Conservation (phyloP, 2,113 vertebrate genomes). For the Nanorana parkeri region DNA sequence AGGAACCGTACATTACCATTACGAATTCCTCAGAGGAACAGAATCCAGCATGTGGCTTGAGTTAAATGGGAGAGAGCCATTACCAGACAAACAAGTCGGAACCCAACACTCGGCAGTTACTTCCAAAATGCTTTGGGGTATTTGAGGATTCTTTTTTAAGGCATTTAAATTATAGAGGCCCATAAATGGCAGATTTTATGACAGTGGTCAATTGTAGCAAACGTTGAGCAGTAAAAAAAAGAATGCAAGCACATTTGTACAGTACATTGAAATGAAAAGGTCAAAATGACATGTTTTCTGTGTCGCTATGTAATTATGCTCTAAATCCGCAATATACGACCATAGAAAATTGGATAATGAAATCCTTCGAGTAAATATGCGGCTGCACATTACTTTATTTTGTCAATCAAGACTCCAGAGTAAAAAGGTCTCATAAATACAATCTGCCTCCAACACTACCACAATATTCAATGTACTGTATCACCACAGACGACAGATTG, state of each 20-base stretch:
- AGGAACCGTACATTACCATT: constrained; percentile 22
- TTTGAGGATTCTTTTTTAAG: constrained; percentile 19
- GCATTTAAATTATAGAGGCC: constrained; percentile 50
- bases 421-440: neutral
- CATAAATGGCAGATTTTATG: constrained; percentile 26
- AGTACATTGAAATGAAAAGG: constrained; percentile 10
- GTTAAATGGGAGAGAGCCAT: constrained; percentile 1
- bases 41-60: constrained; percentile 5
- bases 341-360: constrained; percentile 36
- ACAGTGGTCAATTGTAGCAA: neutral
- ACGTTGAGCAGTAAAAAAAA: neutral
- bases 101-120: neutral
- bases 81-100: constrained; percentile 20
- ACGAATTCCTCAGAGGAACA: neutral
- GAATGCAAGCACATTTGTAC: neutral
- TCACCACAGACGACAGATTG: no score
- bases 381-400: constrained; percentile 21
- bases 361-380: constrained; percentile 21
- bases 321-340: constrained; percentile 20
- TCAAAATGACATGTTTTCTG: constrained; percentile 39
- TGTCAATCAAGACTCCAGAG: neutral
- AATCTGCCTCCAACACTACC: no score
- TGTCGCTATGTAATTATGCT: constrained; percentile 44
- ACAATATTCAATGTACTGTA: no score
- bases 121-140: constrained; percentile 18